A percentile compares a stretch with the other conserved stretches of the same genome.
Conservation (phyloP, 2,113 vertebrate species). For the Toxostoma redivivum region DNA sequence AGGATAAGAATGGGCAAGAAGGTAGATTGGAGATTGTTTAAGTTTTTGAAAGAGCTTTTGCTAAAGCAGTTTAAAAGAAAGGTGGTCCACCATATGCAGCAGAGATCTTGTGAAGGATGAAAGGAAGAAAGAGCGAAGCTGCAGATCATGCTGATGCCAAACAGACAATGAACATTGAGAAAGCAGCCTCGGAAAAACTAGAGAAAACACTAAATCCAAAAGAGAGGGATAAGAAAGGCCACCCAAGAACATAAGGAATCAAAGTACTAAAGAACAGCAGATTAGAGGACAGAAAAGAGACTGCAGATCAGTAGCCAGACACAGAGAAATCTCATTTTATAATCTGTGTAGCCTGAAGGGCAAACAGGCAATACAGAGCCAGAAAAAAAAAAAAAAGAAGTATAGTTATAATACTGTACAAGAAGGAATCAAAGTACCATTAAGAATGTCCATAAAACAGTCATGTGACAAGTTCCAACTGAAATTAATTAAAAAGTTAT, state of each 20-base stretch:
- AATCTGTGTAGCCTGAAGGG: conserved; percentile 35
- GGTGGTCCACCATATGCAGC: conserved; percentile 58
- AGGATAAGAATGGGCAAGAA: conserved; percentile 55
- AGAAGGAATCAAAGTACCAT: conserved; percentile 28
- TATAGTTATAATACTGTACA: not conserved
- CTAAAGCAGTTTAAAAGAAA: conserved; percentile 63
- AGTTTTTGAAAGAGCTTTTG: conserved; percentile 61
- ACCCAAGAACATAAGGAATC: conserved; percentile 61
- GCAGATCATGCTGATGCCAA: conserved; percentile 60
- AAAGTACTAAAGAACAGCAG: conserved; percentile 63
- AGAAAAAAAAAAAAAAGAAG: not conserved
- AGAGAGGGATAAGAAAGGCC: conserved; percentile 59
- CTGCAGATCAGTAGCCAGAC: conserved; percentile 48
- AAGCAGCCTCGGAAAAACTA: conserved; percentile 31
- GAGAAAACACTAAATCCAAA: conserved; percentile 56
- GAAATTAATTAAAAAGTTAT: not conserved
- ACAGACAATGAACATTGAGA: conserved; percentile 66
- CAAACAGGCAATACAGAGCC: not conserved
- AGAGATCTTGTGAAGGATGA: conserved; percentile 65
- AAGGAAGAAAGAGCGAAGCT: conserved; percentile 51
- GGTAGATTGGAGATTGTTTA: conserved; percentile 14
- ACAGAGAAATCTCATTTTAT: conserved; percentile 49
- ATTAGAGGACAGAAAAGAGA: conserved; percentile 61
- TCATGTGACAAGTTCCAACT: not conserved
- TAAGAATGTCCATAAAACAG: not conserved